A percentile compares a stretch with the other conserved stretches of the same genome.
phyloP scores from a whole-genome alignment of 1,140 invertebrate species.

The Elymnias hypermnestra region DNA sequence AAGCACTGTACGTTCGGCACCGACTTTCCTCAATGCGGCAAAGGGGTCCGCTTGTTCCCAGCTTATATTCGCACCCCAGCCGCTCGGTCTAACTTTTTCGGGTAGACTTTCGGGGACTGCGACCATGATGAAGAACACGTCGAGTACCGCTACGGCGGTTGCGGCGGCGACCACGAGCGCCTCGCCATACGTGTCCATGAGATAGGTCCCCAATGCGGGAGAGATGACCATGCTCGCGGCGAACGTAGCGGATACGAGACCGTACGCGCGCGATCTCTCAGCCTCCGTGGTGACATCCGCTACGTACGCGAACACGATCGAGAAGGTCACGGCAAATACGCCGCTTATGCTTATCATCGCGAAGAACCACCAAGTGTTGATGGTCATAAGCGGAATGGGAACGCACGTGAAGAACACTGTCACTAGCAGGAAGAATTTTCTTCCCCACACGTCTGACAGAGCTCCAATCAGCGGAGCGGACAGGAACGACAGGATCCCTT shows the following conservation, averaged over 20 bases:
- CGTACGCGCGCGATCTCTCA: conserved; percentile 97
- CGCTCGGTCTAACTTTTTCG: conserved; percentile 90
- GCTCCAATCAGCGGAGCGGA: conserved; percentile 98
- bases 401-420: conserved; percentile 99
- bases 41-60: conserved; percentile 99
- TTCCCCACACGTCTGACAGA: conserved; percentile 97
- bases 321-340: conserved; percentile 99
- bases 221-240: conserved; percentile 98
- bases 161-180: conserved; percentile 97
- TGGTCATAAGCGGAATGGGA: conserved; percentile 98
- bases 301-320: conserved; percentile 99
- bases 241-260: conserved; percentile 98
- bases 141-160: conserved; percentile 95
- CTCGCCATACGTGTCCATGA: conserved; percentile 93
- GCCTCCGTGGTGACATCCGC: conserved; percentile 99
- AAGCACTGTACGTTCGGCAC: conserved; percentile 96
- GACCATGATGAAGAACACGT: conserved; percentile 98
- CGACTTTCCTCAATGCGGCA: conserved; percentile 93
- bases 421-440: conserved; percentile 98
- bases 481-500: conserved; percentile 98
- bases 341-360: conserved; percentile 99
- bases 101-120: conserved; percentile 98
- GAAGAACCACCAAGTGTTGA: conserved; percentile 99
- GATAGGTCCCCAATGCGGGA: conserved; percentile 95
- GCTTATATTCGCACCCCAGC: conserved; percentile 89